A percentile compares a stretch with the other conserved stretches of the same genome.
Evolutionary conservation across 2,888 invertebrate genomes (phyloP).

Genomic region (Strigamia maritima): DNA sequence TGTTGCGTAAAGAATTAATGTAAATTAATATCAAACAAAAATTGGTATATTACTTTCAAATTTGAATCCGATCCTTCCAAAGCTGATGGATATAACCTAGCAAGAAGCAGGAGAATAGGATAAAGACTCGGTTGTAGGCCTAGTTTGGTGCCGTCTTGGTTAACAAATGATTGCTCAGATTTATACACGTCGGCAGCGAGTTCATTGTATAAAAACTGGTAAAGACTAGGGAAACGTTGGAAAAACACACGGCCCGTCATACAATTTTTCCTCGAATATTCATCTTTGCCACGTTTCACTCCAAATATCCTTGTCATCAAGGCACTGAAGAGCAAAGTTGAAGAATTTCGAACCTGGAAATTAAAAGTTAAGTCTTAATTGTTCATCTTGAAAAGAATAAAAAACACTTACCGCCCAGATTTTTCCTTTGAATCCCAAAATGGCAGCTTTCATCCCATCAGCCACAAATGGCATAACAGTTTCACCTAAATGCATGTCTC

Average conservation of each 20-base stretch:
- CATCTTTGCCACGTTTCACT: slow-evolving; percentile 61
- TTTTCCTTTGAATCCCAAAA: slow-evolving; percentile 68
- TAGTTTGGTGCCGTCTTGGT: slow-evolving; percentile 40
- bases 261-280: slow-evolving; percentile 51
- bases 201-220: slow-evolving; percentile 59
- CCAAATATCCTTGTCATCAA: slow-evolving; percentile 84
- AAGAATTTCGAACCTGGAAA: slow-evolving; percentile 64
- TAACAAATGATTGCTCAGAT: neutral
- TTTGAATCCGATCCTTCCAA: slow-evolving; percentile 67
- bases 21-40: neutral
- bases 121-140: slow-evolving; percentile 63
- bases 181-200: slow-evolving; percentile 46
- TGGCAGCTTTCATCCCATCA: slow-evolving; percentile 67
- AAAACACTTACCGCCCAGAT: slow-evolving; percentile 69
- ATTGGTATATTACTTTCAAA: slow-evolving; percentile 58
- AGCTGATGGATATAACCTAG: slow-evolving; percentile 71
- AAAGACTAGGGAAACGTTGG: slow-evolving; percentile 64
- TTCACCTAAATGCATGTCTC: slow-evolving; percentile 72
- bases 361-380: neutral
- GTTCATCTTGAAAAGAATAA: neutral
- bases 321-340: slow-evolving; percentile 77
- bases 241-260: slow-evolving; percentile 69
- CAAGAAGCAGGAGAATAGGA: slow-evolving; percentile 72
- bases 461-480: slow-evolving; percentile 66
- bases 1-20: slow-evolving; percentile 47